Base-by-base conservation (phyloP, 2,113 vertebrate species). In the Riparia riparia region DNA sequence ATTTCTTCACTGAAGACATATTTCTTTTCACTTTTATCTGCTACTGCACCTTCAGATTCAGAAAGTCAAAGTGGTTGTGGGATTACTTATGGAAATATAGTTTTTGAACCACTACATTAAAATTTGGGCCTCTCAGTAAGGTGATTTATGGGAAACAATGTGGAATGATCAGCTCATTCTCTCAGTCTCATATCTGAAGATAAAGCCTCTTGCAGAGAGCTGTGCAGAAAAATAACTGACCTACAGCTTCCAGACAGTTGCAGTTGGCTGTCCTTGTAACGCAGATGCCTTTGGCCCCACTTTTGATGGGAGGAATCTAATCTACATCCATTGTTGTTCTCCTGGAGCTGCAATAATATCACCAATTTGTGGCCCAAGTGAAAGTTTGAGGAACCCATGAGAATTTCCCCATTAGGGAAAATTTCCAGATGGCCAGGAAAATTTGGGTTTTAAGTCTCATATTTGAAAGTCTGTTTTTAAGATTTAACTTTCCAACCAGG, bases 241-340 rank as follows among this genome's bases (percentile, higher is more conserved):
- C 20, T 18, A 2, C 41, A n/a, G 31, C 37, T 93, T 77, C 49
- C 54, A 81, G 64, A 68, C 2, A 65, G 15, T 11, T 41, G 56
- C 22, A 28, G 3, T 0, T 86, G 61, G 28, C 44, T 76, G 12
- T 60, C 24, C 28, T 18, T 2, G 1, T 14, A 47, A 39, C 2
- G 3, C 17, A 31, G 8, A 18, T 32, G 9, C 37, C 24, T 74
- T 32, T 47, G 17, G 26, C 6, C 6, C 49, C 39, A 28, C 12
- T 44, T 94, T 56, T 57, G 14, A 20, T 41, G 8, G 18, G 7
- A 76, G 5, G 2, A 82, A 29, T 66, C 18, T 65, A 24, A 44
- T 25, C 13, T 56, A 18, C 2, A 5, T 24, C 26, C 21, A 12
- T 2, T 57, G 6, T 1, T 20, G 56, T 89, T 86, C 50, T 73